phyloP scores from a whole-genome alignment of 2,888 invertebrate species.

The Aethes cnicana region DNA sequence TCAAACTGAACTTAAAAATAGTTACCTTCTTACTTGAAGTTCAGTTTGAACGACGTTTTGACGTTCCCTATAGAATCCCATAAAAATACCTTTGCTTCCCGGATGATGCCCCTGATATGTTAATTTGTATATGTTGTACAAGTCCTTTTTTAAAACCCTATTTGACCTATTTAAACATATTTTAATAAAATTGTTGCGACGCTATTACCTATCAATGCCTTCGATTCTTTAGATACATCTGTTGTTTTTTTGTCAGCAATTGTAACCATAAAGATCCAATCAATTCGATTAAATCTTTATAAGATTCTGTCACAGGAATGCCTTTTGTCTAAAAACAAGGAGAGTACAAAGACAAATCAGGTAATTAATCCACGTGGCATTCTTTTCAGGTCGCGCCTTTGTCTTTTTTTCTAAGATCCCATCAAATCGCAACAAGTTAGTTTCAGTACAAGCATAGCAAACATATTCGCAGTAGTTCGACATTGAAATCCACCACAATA shows the following conservation, averaged over 20 bases:
- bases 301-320: constrained; percentile 56
- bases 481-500: background rate
- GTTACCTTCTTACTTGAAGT: too few species aligned
- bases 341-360: constrained; percentile 63
- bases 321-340: constrained; percentile 59
- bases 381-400: constrained; percentile 47
- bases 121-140: too few species aligned
- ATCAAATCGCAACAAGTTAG: constrained; percentile 31
- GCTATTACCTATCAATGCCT: too few species aligned
- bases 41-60: too few species aligned
- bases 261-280: constrained; percentile 54
- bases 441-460: constrained; percentile 11
- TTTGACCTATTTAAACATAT: too few species aligned
- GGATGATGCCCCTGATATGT: too few species aligned
- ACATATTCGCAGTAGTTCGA: constrained; percentile 6
- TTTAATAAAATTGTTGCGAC: too few species aligned
- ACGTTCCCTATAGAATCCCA: too few species aligned
- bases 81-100: too few species aligned
- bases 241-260: constrained; percentile 16
- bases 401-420: constrained; percentile 31
- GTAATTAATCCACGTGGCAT: constrained; percentile 71
- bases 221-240: too few species aligned
- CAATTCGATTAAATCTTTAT: constrained; percentile 67
- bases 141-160: background rate
- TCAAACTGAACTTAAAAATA: too few species aligned